Percentiles rank a stretch among this genome's conserved stretches.
These are phyloP conservation scores for Seriola dumerili DNA, from an alignment of 2,113 vertebrate genomes.

Conservation along the genomic window DNA sequence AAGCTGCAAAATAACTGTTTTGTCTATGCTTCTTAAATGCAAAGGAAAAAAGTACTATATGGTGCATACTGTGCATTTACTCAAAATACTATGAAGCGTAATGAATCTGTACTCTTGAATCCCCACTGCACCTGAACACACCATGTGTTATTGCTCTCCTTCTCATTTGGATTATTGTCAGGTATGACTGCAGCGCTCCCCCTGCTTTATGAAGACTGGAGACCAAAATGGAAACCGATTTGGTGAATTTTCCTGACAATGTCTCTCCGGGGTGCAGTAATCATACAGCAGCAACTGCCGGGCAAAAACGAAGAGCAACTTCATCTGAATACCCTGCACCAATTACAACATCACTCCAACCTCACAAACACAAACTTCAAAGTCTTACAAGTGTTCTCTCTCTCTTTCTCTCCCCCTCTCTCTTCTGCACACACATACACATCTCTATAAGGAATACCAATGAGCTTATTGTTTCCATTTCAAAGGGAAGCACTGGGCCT, in stretches of 20 bases:
- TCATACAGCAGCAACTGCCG: slow-evolving; percentile 23
- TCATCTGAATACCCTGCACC: slow-evolving; percentile 51
- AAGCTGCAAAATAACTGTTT: neutral
- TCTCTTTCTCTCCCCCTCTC: slow-evolving; percentile 21
- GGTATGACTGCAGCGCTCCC: neutral
- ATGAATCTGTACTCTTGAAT: slow-evolving; percentile 14
- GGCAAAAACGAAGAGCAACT: slow-evolving; percentile 54
- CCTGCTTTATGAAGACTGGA: slow-evolving; percentile 11
- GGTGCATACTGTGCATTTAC: neutral
- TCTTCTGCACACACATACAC: slow-evolving; percentile 38
- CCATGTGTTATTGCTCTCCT: neutral
- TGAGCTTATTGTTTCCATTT: slow-evolving; percentile 73
- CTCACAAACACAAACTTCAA: slow-evolving; percentile 68
- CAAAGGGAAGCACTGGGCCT: slow-evolving; percentile 62
- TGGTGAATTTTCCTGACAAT: slow-evolving; percentile 41
- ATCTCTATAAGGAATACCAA: slow-evolving; percentile 71
- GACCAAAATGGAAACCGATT: slow-evolving; percentile 41
- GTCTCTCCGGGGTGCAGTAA: slow-evolving; percentile 35
- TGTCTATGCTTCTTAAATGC: neutral
- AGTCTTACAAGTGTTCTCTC: slow-evolving; percentile 57
- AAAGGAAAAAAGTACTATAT: neutral
- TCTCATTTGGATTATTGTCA: slow-evolving; percentile 52
- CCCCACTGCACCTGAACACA: slow-evolving; percentile 24
- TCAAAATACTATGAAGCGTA: neutral
- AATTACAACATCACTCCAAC: slow-evolving; percentile 61